Base-by-base conservation (phyloP, 1,140 invertebrate species). In the Apis florea region DNA sequence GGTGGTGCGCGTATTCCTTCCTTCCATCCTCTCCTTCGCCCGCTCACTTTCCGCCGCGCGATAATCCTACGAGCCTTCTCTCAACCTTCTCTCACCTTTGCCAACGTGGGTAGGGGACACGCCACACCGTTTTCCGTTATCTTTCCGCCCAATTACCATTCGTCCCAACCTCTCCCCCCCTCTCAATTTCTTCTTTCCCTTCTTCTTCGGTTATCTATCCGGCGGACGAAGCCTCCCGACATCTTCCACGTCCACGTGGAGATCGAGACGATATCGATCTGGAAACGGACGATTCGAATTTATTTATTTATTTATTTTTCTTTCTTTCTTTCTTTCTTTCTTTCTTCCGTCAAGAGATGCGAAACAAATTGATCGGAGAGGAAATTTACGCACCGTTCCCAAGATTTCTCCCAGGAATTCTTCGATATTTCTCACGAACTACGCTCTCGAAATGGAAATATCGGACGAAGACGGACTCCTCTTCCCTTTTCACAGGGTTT, bases 331-430 rank as follows among this genome's bases (percentile, higher is more conserved):
- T 53, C 51, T 12, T 13, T 15, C 12, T 53, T n/a, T 53, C 51
- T 12, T 15, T 12, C 2, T 53, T 87, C 86, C 31, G 31, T 40
- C 31, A 40, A 6, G 31, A 40, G 91, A 92, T 91, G 88, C 83
- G 88, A 90, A 92, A 92, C 88, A 89, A 92, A 92, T 92, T 91
- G 88, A 85, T 90, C 91, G 90, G 31, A 88, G 82, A 85, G 86
- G 86, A 79, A 26, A 61, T 72, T 67, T 92, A 73, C 26, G 86
- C 89, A 92, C 87, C 80, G 85, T 87, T 71, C 63, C 72, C 87
- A 89, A 92, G 90, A 92, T 92, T 92, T 92, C 91, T 92, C 91
- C 77, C 70, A 91, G 90, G 91, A 90, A 90, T 91, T 91, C 70
- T 76, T 40, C 76, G 69, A 75, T 61, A 79, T 67, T 79, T 49